Conservation (phyloP, 2,113 vertebrate genomes). For the Ictidomys tridecemlineatus region DNA sequence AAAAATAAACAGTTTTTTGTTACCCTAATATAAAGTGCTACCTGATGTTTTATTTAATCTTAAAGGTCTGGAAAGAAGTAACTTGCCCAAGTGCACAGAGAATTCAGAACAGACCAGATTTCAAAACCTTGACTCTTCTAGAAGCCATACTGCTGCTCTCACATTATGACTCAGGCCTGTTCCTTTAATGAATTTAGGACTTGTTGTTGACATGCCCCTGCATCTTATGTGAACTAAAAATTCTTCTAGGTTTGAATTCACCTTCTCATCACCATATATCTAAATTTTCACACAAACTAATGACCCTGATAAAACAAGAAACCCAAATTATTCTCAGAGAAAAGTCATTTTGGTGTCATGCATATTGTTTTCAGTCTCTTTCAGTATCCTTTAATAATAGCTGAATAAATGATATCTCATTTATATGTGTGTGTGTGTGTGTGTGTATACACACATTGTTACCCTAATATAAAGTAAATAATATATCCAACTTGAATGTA, state of each 20-base stretch:
- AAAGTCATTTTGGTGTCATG: not conserved
- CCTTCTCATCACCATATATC: not conserved
- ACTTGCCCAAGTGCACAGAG: not conserved
- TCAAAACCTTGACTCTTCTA: not conserved
- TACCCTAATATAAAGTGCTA: not conserved
- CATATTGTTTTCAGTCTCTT: not conserved
- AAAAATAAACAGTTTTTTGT: not conserved
- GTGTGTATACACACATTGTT: too few species aligned
- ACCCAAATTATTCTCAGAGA: not conserved
- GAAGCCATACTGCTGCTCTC: not conserved
- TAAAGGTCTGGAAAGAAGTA: not conserved
- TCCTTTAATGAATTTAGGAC: constrained; percentile 9
- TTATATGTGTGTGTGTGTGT: not conserved
- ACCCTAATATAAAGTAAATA: too few species aligned
- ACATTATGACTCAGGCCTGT: not conserved
- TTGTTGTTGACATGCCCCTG: not conserved
- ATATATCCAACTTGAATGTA: too few species aligned
- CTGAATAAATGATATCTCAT: not conserved
- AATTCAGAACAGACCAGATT: not conserved
- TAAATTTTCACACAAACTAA: not conserved
- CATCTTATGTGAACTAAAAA: not conserved
- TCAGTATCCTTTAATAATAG: not conserved
- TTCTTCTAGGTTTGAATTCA: not conserved
- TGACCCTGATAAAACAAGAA: not conserved
- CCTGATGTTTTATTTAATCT: not conserved